phyloP scores from a whole-genome alignment of 2,797 vertebrate genomes.

The Parambassis ranga region DNA sequence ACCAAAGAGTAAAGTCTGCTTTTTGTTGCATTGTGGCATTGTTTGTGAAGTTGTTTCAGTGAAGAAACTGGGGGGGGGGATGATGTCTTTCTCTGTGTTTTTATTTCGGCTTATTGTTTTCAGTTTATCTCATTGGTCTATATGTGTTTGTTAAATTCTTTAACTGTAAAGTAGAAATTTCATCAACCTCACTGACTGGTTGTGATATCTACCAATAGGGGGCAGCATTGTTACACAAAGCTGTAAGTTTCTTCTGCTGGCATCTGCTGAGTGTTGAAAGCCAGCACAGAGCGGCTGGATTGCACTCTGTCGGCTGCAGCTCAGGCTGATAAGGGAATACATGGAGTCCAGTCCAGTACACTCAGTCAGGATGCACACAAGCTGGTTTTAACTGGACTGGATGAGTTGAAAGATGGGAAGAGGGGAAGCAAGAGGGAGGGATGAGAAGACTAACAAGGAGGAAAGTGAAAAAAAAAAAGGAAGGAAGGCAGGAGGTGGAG shows the following conservation, averaged over 20 bases:
- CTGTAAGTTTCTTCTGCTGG: neutral
- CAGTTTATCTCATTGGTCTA: neutral
- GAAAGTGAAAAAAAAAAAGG: neutral
- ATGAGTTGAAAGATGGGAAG: neutral
- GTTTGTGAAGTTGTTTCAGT: conserved; percentile 11
- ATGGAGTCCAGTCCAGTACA: neutral
- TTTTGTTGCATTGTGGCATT: neutral
- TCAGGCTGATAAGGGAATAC: conserved; percentile 14
- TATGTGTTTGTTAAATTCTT: neutral
- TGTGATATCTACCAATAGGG: conserved; percentile 29
- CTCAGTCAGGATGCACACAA: neutral
- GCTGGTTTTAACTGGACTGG: conserved; percentile 5
- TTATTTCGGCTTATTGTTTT: neutral
- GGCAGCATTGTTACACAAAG: conserved; percentile 39
- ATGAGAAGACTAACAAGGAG: neutral
- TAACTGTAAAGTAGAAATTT: no score
- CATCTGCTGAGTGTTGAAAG: conserved; percentile 14
- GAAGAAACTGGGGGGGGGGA: conserved; percentile 17
- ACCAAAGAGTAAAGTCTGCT: neutral
- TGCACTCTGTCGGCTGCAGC: conserved; percentile 14
- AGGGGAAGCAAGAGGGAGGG: neutral
- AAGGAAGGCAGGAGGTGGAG: neutral
- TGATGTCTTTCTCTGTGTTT: neutral
- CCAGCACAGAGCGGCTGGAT: conserved; percentile 9
- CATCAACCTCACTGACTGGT: neutral